Evolutionary conservation across 2,888 invertebrate species (phyloP).

Genomic region (Aphodius granarius): DNA sequence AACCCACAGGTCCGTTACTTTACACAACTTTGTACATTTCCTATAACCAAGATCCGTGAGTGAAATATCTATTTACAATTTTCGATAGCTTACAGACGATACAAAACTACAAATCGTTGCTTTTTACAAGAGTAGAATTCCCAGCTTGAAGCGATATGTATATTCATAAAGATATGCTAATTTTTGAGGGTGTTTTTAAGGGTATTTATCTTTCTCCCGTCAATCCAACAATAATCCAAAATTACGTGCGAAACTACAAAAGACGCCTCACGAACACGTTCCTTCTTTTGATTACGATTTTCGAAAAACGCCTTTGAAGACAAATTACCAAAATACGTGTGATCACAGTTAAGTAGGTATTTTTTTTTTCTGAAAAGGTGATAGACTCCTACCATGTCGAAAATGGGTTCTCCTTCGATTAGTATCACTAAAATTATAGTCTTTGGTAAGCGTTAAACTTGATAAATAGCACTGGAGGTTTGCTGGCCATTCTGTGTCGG

Average conservation of each 20-base stretch:
- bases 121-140: slow-evolving; percentile 42
- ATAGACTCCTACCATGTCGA: background rate
- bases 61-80: slow-evolving; percentile 23
- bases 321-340: slow-evolving; percentile 26
- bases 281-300: slow-evolving; percentile 5
- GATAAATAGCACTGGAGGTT: slow-evolving; percentile 48
- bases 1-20: slow-evolving; percentile 36
- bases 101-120: slow-evolving; percentile 43
- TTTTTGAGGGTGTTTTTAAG: slow-evolving; percentile 29
- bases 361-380: slow-evolving; percentile 24
- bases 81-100: slow-evolving; percentile 27
- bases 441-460: slow-evolving; percentile 50
- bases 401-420: background rate
- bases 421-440: slow-evolving; percentile 37
- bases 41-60: slow-evolving; percentile 25
- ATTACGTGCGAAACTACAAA: slow-evolving; percentile 12
- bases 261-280: background rate
- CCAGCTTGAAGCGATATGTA: slow-evolving; percentile 56
- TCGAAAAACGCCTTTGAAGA: slow-evolving; percentile 17
- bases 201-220: too few species aligned
- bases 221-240: too few species aligned
- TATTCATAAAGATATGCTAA: slow-evolving; percentile 50
- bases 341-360: slow-evolving; percentile 51
- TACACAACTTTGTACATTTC: slow-evolving; percentile 47
- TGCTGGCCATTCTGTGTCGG: slow-evolving; percentile 32